Evolutionary conservation across 2,888 invertebrate genomes (phyloP), one percentile per base, ranked within the genome.

Genomic region (Morinoia aosen): DNA sequence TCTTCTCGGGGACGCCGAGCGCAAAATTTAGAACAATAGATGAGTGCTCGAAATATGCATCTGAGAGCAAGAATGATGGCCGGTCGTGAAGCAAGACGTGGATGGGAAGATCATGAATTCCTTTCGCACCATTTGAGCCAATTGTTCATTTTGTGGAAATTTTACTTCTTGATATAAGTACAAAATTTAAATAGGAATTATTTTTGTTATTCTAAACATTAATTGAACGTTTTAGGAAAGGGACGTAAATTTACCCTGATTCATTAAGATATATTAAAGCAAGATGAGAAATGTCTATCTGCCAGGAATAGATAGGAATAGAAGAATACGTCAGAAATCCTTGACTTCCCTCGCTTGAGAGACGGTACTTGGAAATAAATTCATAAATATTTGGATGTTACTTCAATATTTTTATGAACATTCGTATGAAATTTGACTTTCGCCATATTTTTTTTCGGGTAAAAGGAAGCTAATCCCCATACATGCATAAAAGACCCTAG

Each of bases 1-100:
- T 76, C 76, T 76, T 76, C 76, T 90, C 40, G 14, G 40, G 16
- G 48, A 90, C 90, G 40, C 48, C 90, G 90, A 40, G 90, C 19
- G 90, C 39, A 90, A 90, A 48, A 90, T 76, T 76, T 33, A 19
- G 76, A 76, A 76, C 76, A 76, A 76, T 76, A 76, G 76, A 76
- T 76, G 76, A 76, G 25, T 0, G 76, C 76, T 76, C 76, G 76
- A 76, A 76, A 76, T 76, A 12, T 76, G 76, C 25, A 2, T 3
- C 76, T 10, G 76, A 33, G 33, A 33, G 25, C 76, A 76, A 33
- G 76, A 76, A 33, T 33, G 76, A 10, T 76, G 25, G 25, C 76
- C 2, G 76, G 76, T 33, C 33, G 8, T 33, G 33, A 76, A 76
- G 76, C 16, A 76, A 33, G 76, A 33, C 76, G 25, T 76, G 76